A percentile compares a stretch with the other conserved stretches of the same genome.
phyloP scores from a whole-genome alignment of 2,797 vertebrate genomes.

The Cephalopachus bancanus region DNA sequence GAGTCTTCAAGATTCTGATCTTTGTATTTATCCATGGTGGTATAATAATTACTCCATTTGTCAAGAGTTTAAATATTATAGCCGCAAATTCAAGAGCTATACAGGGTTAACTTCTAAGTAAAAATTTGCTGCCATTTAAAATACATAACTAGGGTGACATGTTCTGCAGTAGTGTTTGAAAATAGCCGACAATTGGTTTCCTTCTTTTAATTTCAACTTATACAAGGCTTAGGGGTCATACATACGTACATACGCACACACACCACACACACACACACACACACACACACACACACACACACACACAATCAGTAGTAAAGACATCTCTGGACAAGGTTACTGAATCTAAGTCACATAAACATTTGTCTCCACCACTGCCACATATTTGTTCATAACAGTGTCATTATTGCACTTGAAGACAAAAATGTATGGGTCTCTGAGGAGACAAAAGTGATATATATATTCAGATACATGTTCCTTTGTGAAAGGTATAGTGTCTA shows the following conservation, averaged over 20 bases:
- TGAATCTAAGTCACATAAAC: constrained; percentile 69
- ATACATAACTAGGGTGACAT: neutral
- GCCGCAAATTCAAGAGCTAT: neutral
- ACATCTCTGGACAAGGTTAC: constrained; percentile 59
- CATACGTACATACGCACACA: too few relatives aligned
- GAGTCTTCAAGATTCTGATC: constrained; percentile 42
- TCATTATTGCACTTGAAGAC: constrained; percentile 62
- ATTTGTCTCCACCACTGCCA: constrained; percentile 15
- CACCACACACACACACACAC: too few relatives aligned
- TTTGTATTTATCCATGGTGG: constrained; percentile 6
- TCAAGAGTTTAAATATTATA: constrained; percentile 19
- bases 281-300: neutral
- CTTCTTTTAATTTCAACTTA: constrained; percentile 29
- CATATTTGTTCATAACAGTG: constrained; percentile 41
- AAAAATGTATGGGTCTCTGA: constrained; percentile 53
- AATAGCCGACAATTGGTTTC: neutral
- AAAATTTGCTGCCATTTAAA: constrained; percentile 31
- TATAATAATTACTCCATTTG: constrained; percentile 2
- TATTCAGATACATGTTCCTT: constrained; percentile 57
- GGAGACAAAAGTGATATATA: constrained; percentile 53
- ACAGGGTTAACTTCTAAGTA: neutral
- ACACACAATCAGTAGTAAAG: constrained; percentile 3
- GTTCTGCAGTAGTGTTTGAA: neutral
- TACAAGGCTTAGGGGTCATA: neutral
- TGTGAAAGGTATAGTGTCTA: constrained; percentile 48